Percentiles rank a stretch among this genome's conserved stretches.
phyloP scores from a whole-genome alignment of 2,888 invertebrate species.

The Pandemis cinnamomeana region DNA sequence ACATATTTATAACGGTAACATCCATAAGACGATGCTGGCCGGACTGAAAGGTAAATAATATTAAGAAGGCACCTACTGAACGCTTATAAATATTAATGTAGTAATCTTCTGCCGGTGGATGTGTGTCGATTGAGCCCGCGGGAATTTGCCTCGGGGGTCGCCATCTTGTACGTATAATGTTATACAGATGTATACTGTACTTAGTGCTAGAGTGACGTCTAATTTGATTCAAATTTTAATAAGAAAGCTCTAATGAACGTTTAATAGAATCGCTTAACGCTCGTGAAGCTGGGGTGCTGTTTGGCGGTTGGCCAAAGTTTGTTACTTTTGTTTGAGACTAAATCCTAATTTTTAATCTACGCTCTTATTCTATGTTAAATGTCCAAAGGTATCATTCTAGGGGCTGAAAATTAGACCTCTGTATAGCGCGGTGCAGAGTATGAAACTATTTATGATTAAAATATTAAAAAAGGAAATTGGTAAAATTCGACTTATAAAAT shows the following conservation, averaged over 20 bases:
- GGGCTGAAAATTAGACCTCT: no score
- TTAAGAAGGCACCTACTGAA: slow-evolving; percentile 38
- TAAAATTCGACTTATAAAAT: no score
- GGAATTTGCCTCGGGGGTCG: slow-evolving; percentile 4
- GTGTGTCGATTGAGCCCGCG: slow-evolving; percentile 28
- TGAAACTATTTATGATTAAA: no score
- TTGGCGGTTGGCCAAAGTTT: neutral
- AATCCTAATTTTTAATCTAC: no score
- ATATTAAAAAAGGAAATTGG: no score
- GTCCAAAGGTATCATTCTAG: no score
- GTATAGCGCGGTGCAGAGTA: no score
- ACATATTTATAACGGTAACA: slow-evolving; percentile 38
- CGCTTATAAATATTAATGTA: slow-evolving; percentile 41
- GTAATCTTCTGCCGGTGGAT: slow-evolving; percentile 28
- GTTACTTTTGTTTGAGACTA: neutral
- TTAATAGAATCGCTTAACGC: no score
- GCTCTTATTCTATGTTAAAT: no score
- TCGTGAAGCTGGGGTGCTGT: neutral
- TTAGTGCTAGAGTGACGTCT: neutral
- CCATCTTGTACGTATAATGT: neutral
- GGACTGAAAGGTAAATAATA: slow-evolving; percentile 41
- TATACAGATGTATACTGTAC: neutral
- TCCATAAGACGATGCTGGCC: slow-evolving; percentile 12
- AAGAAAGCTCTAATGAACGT: neutral
- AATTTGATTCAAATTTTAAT: neutral